phyloP scores from a whole-genome alignment of 30 jellyfish, hydroid and myxozoan genomes.

The Chrysaora quinquecirrha region DNA sequence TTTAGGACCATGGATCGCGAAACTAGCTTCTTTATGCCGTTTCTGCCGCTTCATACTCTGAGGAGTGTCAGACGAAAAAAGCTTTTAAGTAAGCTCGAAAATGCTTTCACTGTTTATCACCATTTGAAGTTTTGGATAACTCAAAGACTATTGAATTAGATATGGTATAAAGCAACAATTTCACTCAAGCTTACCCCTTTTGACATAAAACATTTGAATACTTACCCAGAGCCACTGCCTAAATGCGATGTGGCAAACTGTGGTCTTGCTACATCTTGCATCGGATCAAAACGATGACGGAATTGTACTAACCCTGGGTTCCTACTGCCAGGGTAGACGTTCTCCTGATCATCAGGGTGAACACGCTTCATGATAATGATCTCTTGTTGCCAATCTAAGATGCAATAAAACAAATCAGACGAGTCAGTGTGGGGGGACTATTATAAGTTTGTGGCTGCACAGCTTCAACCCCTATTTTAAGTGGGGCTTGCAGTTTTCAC shows the following conservation, averaged over 20 bases:
- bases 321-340: constrained; percentile 70
- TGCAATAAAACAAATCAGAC: not conserved
- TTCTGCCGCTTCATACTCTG: no score
- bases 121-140: no score
- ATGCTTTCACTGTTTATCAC: no score
- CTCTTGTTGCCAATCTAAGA: not conserved
- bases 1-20: no score
- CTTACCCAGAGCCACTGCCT: constrained; percentile 75
- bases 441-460: no score
- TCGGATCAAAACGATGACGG: constrained; percentile 59
- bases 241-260: constrained; percentile 73
- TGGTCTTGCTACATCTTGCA: constrained; percentile 66
- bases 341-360: constrained; percentile 65
- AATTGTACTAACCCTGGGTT: constrained; percentile 45
- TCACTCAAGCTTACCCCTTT: no score
- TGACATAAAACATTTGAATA: no score
- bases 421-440: not conserved
- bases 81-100: no score
- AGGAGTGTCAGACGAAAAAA: no score
- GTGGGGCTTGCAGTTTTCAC: not conserved
- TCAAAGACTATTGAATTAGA: no score
- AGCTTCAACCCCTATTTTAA: not conserved
- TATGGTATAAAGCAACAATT: no score
- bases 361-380: constrained; percentile 38
- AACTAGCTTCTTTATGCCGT: no score